Evolutionary conservation across 2,797 vertebrate species (phyloP), one percentile per base, ranked within the genome.

Genomic region (Typhlichthys eigenmanni): DNA sequence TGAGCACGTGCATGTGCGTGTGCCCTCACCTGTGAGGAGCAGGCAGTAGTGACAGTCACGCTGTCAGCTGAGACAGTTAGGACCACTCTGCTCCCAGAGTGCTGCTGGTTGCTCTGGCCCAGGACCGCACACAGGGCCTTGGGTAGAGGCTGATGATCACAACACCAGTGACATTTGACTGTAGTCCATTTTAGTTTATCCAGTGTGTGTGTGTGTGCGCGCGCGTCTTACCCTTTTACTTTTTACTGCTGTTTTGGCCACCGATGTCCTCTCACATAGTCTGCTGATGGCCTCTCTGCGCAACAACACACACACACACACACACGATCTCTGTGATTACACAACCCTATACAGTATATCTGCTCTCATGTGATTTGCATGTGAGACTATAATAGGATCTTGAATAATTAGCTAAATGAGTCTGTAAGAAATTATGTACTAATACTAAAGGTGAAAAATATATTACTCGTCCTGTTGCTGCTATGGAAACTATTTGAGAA

Each of bases 211-310:
- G 49, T 58, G 54, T 48, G 50, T 58, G 57, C 12, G 51, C 49
- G 48, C 16, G 11, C 29, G 1, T 1, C 48, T 92, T 93, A 98
- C 96, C 94, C 91, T 96, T 77, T 93, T 84, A 67, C 87, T 93
- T 85, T 93, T 95, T 75, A 88, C 62, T 71, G 90, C 85, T 83
- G 92, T 93, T 29, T 92, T 94, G 73, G 88, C 80, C 73, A 91
- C 89, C 1, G 87, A 88, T 10, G 92, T 91, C 78, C 89, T 93
- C 83, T 95, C 94, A 87, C 95, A 96, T 68, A 98, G 88, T 38
- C 93, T 92, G 75, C 93, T 95, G 90, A 98, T 98, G 76, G 96
- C 96, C 92, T 97, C 96, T 88, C 96, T 98, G 85, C 38, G 82
- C 55, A 90, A 45, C 47, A 45, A 51, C 49, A 58, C 38, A 58